These are phyloP conservation scores for Isoperla grammatica DNA, from an alignment of 2,888 invertebrate genomes.

Conservation along the genomic window DNA sequence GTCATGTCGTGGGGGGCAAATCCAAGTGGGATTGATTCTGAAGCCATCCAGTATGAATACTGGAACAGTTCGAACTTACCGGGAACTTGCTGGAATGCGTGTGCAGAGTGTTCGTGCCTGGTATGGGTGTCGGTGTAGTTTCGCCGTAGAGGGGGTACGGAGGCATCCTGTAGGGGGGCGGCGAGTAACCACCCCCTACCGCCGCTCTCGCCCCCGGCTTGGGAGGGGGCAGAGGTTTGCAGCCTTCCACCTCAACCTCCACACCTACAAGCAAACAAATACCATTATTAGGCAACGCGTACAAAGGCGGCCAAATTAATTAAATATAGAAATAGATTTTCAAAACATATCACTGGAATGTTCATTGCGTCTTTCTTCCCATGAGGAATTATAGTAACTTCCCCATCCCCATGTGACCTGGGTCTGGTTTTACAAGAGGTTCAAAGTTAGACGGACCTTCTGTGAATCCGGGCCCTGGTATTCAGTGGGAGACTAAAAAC, in stretches of 20 bases:
- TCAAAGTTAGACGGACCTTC: no score
- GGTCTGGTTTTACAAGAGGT: no score
- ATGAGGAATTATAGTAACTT: no score
- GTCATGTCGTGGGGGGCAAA: no score
- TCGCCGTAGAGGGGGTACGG: constrained; percentile 58
- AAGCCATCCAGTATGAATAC: no score
- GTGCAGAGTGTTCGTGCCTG: constrained; percentile 51
- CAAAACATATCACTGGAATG: no score
- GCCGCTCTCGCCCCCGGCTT: constrained; percentile 47
- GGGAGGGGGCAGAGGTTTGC: constrained; percentile 54
- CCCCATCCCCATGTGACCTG: no score
- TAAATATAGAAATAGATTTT: no score
- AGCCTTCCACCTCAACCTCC: constrained; percentile 43
- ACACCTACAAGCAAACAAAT: constrained; percentile 9
- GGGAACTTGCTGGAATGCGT: constrained; percentile 77
- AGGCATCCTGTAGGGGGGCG: constrained; percentile 63
- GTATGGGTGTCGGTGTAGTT: constrained; percentile 46
- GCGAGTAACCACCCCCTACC: constrained; percentile 34
- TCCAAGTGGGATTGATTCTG: no score
- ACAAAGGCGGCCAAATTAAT: not conserved
- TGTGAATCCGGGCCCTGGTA: no score
- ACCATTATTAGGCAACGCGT: constrained; percentile 6
- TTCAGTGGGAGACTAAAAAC: no score
- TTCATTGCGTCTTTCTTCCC: no score
- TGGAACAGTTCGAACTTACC: constrained; percentile 50